Percentiles rank a stretch among this genome's conserved stretches.
Evolutionary conservation across 2,888 invertebrate genomes (phyloP).

Genomic region (Nebria brevicollis): DNA sequence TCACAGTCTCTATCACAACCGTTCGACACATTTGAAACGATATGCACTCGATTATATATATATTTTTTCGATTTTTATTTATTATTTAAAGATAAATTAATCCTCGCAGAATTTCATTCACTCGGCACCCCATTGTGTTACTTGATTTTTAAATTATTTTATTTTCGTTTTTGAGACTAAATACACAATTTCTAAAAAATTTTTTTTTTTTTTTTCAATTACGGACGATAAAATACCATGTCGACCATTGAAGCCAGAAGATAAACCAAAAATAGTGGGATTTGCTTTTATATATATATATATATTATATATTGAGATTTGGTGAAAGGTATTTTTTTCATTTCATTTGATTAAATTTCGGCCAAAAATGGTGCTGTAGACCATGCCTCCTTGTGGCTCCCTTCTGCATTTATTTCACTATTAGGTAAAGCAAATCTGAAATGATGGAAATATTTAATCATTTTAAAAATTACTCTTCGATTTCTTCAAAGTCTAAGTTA

Average conservation of each 20-base stretch:
- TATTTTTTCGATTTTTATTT: constrained; percentile 26
- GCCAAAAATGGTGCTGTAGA: constrained; percentile 60
- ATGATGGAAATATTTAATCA: constrained; percentile 48
- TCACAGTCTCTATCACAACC: constrained; percentile 30
- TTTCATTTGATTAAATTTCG: constrained; percentile 53
- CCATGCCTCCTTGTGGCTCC: constrained; percentile 58
- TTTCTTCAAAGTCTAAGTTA: background rate
- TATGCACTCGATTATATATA: constrained; percentile 31
- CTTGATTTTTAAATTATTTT: constrained; percentile 9
- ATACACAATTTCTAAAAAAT: constrained; percentile 30
- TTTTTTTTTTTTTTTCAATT: constrained; percentile 29
- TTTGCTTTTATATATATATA: constrained; percentile 14
- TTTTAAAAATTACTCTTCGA: constrained; percentile 15
- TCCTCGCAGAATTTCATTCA: constrained; percentile 44
- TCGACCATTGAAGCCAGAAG: constrained; percentile 48
- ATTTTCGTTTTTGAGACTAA: constrained; percentile 32
- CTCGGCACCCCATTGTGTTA: constrained; percentile 41
- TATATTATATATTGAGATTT: background rate
- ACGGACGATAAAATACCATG: constrained; percentile 43
- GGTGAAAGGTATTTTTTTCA: constrained; percentile 44
- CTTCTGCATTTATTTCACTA: constrained; percentile 56
- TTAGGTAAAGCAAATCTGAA: constrained; percentile 58
- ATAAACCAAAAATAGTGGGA: constrained; percentile 51
- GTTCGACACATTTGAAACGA: constrained; percentile 40
- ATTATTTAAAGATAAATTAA: constrained; percentile 3